Evolutionary conservation across 2,888 invertebrate genomes (phyloP).

Genomic region (Pammene fasciana): DNA sequence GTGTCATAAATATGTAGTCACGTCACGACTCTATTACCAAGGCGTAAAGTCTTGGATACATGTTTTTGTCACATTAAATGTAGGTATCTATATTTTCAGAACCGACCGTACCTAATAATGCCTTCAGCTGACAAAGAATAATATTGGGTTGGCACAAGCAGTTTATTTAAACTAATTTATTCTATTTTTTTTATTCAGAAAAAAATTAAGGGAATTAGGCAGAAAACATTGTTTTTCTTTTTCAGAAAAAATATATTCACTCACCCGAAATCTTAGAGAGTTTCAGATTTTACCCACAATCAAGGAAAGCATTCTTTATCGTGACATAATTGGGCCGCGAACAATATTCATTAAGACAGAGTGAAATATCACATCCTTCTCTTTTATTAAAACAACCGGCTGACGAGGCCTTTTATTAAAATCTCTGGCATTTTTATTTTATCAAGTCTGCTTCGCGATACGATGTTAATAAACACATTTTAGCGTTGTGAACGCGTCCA

Average conservation of each 20-base stretch:
- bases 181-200: no score
- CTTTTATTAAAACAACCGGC: constrained; percentile 60
- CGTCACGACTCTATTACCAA: no score
- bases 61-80: no score
- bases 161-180: no score
- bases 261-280: constrained; percentile 7
- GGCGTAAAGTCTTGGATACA: no score
- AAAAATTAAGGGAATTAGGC: neutral
- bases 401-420: constrained; percentile 57
- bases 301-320: constrained; percentile 55
- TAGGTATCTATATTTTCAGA: no score
- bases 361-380: constrained; percentile 64
- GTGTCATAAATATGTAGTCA: no score
- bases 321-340: constrained; percentile 64
- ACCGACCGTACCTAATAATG: no score
- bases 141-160: no score
- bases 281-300: constrained; percentile 45
- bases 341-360: constrained; percentile 62
- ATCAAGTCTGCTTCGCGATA: constrained; percentile 30
- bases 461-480: constrained; percentile 36
- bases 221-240: neutral
- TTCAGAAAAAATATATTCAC: constrained; percentile 12
- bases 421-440: constrained; percentile 50
- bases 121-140: no score
- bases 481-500: constrained; percentile 22